Base-by-base conservation (phyloP, 1,140 invertebrate genomes). In the Yoshiicerus persimilis region DNA sequence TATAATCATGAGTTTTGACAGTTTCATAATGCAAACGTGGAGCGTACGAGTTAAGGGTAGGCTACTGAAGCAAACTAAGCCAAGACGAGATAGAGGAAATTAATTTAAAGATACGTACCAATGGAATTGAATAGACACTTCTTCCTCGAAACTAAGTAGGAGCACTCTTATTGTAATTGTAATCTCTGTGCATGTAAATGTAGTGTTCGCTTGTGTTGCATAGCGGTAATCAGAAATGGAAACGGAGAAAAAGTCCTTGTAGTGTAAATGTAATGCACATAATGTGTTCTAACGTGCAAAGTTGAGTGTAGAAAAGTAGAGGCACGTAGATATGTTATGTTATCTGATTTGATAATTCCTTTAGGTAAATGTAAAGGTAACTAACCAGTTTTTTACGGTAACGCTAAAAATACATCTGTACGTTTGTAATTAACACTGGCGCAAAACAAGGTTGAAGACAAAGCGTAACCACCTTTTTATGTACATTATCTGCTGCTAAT, bases 1-100 rank as follows among this genome's bases (percentile, higher is more conserved):
- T 86, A 86, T 88, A 70, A 88, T 88, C 87, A 77, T 86, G 84
- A 85, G 84, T 88, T 88, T 88, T 88, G 87, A 88, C 87, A 88
- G 87, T 77, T 88, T 56, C 83, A 88, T 88, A 75, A 77, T 86
- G 25, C 9, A 32, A 36, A 70, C 20, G 47, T n/a, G 16, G 34
- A 75, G 25, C 32, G n/a, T 32, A 39, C 23, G 47, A n/a, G 20
- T n/a, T 56, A n/a, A 4, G 16, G 47, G n/a, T 56, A 56, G n/a
- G 47, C 20, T 16, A 56, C 41, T 16, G 41, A 47, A 47, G 47
- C 47, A 56, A 56, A 56, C 8, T 16, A 56, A 56, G 20, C 64
- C 23, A 70, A 27, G 23, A 16, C 23, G 27, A 8, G 56, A 0
- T n/a, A n/a, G 13, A 64, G 56, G 80, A 75, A 88, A 88, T 88